Percentiles rank a stretch among this genome's conserved stretches.
Evolutionary conservation across 2,113 vertebrate genomes (phyloP).

Genomic region (Cynopterus brachyotis): DNA sequence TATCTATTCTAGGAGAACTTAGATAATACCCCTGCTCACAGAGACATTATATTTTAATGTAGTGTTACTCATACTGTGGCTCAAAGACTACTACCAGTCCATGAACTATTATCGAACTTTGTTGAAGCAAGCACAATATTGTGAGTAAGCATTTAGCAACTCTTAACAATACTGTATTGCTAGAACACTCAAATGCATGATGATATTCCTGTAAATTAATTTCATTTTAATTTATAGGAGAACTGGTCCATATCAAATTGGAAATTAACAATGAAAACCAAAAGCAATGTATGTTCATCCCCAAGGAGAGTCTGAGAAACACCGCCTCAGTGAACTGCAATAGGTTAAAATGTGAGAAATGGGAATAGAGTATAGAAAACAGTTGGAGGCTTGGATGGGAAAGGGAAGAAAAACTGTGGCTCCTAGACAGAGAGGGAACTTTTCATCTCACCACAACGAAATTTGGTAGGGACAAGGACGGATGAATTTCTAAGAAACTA

Average conservation of each 20-base stretch:
- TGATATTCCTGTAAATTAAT: not conserved
- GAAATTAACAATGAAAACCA: not conserved
- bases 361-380: not conserved
- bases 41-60: accelerated
- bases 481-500: slow-evolving; percentile 13
- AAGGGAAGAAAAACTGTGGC: not conserved
- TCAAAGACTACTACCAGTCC: not conserved
- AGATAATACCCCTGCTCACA: not conserved
- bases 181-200: not conserved
- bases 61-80: too few relatives aligned
- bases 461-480: not conserved
- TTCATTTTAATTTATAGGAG: not conserved
- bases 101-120: accelerated
- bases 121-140: not conserved
- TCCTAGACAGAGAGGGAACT: not conserved
- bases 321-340: not conserved
- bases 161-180: not conserved
- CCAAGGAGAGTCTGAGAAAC: not conserved
- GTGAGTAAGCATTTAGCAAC: not conserved
- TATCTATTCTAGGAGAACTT: not conserved
- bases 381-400: not conserved
- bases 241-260: not conserved
- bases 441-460: not conserved
- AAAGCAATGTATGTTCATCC: not conserved
- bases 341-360: not conserved